Conservation (phyloP, 2,888 invertebrate genomes). For the Parnassius smintheus region DNA sequence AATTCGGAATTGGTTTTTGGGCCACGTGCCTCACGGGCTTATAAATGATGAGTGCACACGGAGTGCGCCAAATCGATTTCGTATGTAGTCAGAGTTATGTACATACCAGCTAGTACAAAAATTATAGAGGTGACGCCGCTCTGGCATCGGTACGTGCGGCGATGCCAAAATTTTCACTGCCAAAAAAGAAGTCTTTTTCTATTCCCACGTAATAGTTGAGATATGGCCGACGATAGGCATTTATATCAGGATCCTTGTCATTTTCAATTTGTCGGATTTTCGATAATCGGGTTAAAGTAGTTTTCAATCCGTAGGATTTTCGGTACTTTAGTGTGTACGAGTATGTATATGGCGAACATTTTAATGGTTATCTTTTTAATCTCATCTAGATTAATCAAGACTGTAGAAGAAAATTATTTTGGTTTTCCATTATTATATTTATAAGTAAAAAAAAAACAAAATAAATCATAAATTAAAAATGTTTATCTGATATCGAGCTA, state of each 20-base stretch:
- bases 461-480: too few species aligned
- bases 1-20: constrained; percentile 11
- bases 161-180: constrained; percentile 24
- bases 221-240: constrained; percentile 18
- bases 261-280: constrained; percentile 19
- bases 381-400: too few species aligned
- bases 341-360: not conserved
- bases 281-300: constrained; percentile 1
- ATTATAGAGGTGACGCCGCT: constrained; percentile 11
- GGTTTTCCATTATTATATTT: too few species aligned
- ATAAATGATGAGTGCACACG: constrained; percentile 23
- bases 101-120: constrained; percentile 18
- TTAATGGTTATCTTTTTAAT: constrained; percentile 8
- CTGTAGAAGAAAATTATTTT: too few species aligned
- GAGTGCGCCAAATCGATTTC: constrained; percentile 26
- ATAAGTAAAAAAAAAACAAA: too few species aligned
- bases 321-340: too few species aligned
- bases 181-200: constrained; percentile 21
- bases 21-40: constrained; percentile 14
- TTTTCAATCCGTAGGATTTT: too few species aligned
- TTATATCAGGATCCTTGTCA: constrained; percentile 7
- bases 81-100: constrained; percentile 18
- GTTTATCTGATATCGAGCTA: too few species aligned
- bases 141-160: constrained; percentile 12
- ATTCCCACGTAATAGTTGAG: constrained; percentile 25